Base-by-base conservation (phyloP, 2,888 invertebrate genomes). In the Lithophane semibrunnea region DNA sequence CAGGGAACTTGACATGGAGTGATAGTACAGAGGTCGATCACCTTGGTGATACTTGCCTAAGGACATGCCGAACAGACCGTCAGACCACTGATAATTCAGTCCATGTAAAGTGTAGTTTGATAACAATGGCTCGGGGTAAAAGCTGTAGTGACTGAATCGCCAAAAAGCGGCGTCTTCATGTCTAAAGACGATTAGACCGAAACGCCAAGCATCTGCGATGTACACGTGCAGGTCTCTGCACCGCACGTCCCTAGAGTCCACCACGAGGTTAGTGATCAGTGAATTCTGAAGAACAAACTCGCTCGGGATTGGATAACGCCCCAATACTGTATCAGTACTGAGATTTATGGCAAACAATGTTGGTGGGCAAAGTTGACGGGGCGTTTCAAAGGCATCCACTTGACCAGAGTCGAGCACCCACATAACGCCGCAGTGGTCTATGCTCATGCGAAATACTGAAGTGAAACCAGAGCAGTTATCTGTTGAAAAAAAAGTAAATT, bases 341-440 rank as follows among this genome's bases (percentile, higher is more conserved):
- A 98, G 94, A 90, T 98, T 97, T 88, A 98, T 98, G n/a, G 98
- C 97, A 73, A 97, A 97, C 61, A 98, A 96, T 75, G 98, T 97
- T 0, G 98, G 98, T 0, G 98, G 98, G 88, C 98, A 98, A 5
- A 98, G 93, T 89, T 98, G 98, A 60, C 97, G 97, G 0, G 98
- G 97, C 0, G 94, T 93, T 86, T 97, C 97, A 24, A 97, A 97
- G 0, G 97, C 97, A 90, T 98, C 97, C 0, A 98, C 97, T 90
- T 98, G 97, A 1, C 98, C 98, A 0, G 98, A 98, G 92, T 98
- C 98, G 47, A 98, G 96, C 0, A 98, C 97, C 98, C 98, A 98
- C 88, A 98, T 96, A 3, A 98, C 97, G 71, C 98, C 97, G 88
- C 98, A 98, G 66, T 97, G 97, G 92, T 98, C 98, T 0, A 98